Evolutionary conservation across 1,140 invertebrate species (phyloP), one percentile per base, ranked within the genome.

Genomic region (Homarus americanus): DNA sequence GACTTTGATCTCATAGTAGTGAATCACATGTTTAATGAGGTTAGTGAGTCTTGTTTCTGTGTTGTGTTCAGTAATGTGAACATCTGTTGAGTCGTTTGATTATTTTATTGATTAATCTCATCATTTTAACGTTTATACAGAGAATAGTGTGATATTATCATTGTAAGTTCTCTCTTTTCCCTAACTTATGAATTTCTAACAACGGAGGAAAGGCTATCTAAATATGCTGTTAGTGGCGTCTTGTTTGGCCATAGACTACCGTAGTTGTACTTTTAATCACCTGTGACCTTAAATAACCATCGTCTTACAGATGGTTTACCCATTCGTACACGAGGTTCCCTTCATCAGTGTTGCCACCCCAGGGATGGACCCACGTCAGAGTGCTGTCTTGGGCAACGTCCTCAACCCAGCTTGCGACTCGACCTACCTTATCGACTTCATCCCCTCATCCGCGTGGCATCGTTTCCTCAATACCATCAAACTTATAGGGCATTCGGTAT

Each of bases 301-400:
- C n/a, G n/a, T 24, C 24, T 32, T 76, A 12, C 41, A 86, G 84
- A 10, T 76, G 20, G 72, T 28, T 1, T 86, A 86, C 34, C 84
- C 84, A 0, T 86, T 86, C 73, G 38, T 78, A 20, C 84, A 86
- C 49, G 84, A 86, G 72, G 66, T 76, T 38, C 72, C 72, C 17
- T 86, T 86, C 84, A 86, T 86, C 41, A 76, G 41, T 9, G n/a
- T 86, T n/a, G n/a, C 84, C 32, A 53, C 84, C 0, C 41, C 84
- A 28, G 84, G 84, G 69, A 86, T 86, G 72, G 84, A 86, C 44
- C 49, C 3, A 4, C 38, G 84, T 17, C 84, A 86, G 84, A 86
- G 84, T 44, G 84, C 84, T 24, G 72, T 53, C 40, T n/a, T 86
- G 32, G 84, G 84, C 17, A 86, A 86, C 34, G 84, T 86, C 32